A percentile compares a stretch with the other conserved stretches of the same genome.
These are phyloP conservation scores for Eumeta japonica DNA, from an alignment of 1,140 invertebrate genomes.

Conservation along the genomic window DNA sequence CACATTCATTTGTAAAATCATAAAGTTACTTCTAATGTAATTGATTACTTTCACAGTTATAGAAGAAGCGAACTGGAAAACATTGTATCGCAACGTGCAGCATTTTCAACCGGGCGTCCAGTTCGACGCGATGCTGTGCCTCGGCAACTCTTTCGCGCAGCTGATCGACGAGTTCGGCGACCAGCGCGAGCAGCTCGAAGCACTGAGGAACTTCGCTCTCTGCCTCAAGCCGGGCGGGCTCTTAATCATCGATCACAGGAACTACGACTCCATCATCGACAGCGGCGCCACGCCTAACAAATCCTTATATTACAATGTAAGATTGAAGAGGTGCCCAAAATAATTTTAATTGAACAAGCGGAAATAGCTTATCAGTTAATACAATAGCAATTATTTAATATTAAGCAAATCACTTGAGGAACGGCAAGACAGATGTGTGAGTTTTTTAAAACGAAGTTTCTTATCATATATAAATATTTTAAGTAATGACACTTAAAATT, in stretches of 20 bases:
- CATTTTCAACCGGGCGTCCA: conserved; percentile 59
- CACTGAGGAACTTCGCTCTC: conserved; percentile 74
- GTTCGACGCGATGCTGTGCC: conserved; percentile 81
- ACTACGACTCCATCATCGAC: conserved; percentile 80
- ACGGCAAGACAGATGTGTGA: too few relatives aligned
- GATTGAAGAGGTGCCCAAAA: conserved; percentile 22
- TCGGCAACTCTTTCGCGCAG: conserved; percentile 89
- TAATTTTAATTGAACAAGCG: background rate
- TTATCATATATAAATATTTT: background rate
- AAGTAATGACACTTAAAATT: too few relatives aligned
- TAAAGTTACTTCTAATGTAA: too few relatives aligned
- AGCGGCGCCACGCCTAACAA: conserved; percentile 71
- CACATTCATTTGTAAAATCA: too few relatives aligned
- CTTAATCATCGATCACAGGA: conserved; percentile 82
- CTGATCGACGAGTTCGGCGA: conserved; percentile 76
- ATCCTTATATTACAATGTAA: conserved; percentile 87
- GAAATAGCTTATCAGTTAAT: too few relatives aligned
- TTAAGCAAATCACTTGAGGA: too few relatives aligned
- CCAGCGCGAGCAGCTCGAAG: conserved; percentile 74
- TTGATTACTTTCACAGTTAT: conserved; percentile 62
- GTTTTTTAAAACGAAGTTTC: too few relatives aligned
- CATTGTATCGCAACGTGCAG: conserved; percentile 68
- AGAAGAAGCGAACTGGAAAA: conserved; percentile 80
- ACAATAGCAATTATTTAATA: too few relatives aligned
- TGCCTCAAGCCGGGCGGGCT: conserved; percentile 83